Evolutionary conservation across 1,140 invertebrate genomes (phyloP).

Genomic region (Scaptomyza hsui): DNA sequence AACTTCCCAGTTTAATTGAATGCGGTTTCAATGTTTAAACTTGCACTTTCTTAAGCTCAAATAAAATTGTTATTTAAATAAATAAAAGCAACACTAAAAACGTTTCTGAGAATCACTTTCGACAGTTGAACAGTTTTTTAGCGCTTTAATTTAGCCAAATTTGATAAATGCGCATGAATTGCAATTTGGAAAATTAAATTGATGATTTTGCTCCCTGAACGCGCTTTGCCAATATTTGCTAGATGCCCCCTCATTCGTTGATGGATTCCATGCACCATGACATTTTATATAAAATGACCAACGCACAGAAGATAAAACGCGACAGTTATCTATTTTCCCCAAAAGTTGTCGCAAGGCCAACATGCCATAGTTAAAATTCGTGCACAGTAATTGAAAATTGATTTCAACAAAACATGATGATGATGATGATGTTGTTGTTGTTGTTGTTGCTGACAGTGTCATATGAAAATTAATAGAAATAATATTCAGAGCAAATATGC

Average conservation of each 20-base stretch:
- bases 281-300: slow-evolving; percentile 67
- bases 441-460: not conserved
- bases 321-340: slow-evolving; percentile 20
- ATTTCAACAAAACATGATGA: slow-evolving; percentile 47
- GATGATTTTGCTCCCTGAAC: slow-evolving; percentile 43
- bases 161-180: slow-evolving; percentile 69
- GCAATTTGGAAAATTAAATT: slow-evolving; percentile 76
- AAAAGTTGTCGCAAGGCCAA: slow-evolving; percentile 59
- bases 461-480: slow-evolving; percentile 68
- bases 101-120: slow-evolving; percentile 6
- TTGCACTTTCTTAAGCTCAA: not conserved
- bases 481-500: slow-evolving; percentile 49
- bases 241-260: slow-evolving; percentile 39
- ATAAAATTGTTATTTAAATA: not conserved
- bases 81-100: not conserved
- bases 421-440: slow-evolving; percentile 6
- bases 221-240: slow-evolving; percentile 40
- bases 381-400: slow-evolving; percentile 71
- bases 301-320: slow-evolving; percentile 25
- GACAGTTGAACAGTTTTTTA: slow-evolving; percentile 20
- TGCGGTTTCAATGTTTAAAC: no score
- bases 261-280: slow-evolving; percentile 67
- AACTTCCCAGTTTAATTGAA: not conserved
- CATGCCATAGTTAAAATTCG: slow-evolving; percentile 54
- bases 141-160: slow-evolving; percentile 41